Evolutionary conservation across 2,797 vertebrate species (phyloP).

Genomic region (Craterocephalus amniculus): DNA sequence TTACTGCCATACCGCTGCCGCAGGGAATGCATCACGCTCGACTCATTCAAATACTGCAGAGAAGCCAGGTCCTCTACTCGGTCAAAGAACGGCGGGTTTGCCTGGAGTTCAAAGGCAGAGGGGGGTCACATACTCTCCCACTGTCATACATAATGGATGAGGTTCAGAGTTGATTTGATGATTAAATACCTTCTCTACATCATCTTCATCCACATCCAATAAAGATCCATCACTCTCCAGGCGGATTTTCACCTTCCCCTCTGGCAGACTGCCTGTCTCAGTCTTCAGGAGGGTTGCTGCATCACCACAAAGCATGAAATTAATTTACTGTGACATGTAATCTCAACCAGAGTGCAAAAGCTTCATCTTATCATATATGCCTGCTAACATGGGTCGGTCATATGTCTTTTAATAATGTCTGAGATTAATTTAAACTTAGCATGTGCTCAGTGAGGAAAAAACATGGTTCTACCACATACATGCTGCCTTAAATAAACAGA

Average conservation of each 20-base stretch:
- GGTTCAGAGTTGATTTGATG: slow-evolving; percentile 55
- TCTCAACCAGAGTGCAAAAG: slow-evolving; percentile 38
- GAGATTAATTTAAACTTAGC: slow-evolving; percentile 44
- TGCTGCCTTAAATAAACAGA: slow-evolving; percentile 14
- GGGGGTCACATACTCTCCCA: slow-evolving; percentile 22
- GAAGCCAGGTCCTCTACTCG: slow-evolving; percentile 93
- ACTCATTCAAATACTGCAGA: slow-evolving; percentile 96
- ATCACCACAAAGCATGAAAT: slow-evolving; percentile 46
- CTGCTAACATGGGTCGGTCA: slow-evolving; percentile 31
- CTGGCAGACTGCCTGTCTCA: slow-evolving; percentile 85
- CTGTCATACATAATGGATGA: slow-evolving; percentile 49
- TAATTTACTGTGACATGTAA: slow-evolving; percentile 54
- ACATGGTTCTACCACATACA: slow-evolving; percentile 27
- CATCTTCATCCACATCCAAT: slow-evolving; percentile 97
- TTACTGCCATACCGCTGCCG: slow-evolving; percentile 93
- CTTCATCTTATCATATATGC: slow-evolving; percentile 34
- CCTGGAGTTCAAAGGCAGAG: slow-evolving; percentile 80
- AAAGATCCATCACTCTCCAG: slow-evolving; percentile 92
- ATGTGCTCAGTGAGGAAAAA: slow-evolving; percentile 22
- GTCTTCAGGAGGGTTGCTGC: slow-evolving; percentile 90
- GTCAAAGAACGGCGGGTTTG: slow-evolving; percentile 91
- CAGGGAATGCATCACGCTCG: slow-evolving; percentile 92
- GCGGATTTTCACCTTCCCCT: slow-evolving; percentile 94
- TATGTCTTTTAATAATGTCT: slow-evolving; percentile 44
- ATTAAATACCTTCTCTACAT: slow-evolving; percentile 92